phyloP scores from a whole-genome alignment of 2,797 vertebrate genomes.

The Otus scops region DNA sequence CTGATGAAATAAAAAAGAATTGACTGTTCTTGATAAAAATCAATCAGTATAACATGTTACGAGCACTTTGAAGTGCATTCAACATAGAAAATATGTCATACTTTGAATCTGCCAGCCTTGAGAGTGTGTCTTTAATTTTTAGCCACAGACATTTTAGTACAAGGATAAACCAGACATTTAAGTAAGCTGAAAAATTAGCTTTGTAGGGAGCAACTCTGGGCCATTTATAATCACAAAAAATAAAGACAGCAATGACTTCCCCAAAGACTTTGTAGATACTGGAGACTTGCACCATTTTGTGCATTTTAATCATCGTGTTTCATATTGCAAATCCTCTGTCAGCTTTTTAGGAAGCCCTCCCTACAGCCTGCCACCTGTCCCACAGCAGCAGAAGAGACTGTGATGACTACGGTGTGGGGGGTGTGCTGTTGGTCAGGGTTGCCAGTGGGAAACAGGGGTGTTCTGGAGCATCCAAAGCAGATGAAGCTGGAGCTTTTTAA shows the following conservation, averaged over 20 bases:
- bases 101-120: neutral
- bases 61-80: neutral
- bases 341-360: neutral
- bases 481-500: neutral
- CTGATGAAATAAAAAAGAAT: neutral
- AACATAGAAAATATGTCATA: neutral
- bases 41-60: neutral
- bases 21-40: neutral
- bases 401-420: fast-evolving
- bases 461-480: neutral
- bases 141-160: neutral
- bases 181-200: neutral
- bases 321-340: neutral
- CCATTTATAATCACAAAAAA: neutral
- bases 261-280: neutral
- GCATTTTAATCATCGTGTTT: neutral
- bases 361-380: neutral
- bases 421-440: fast-evolving
- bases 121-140: neutral
- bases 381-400: neutral
- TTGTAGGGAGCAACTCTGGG: neutral
- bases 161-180: neutral
- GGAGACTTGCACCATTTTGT: neutral
- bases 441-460: neutral
- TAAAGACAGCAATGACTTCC: neutral